Conservation (phyloP, 2,113 vertebrate species). For the Epinephelus cyanopodus region DNA sequence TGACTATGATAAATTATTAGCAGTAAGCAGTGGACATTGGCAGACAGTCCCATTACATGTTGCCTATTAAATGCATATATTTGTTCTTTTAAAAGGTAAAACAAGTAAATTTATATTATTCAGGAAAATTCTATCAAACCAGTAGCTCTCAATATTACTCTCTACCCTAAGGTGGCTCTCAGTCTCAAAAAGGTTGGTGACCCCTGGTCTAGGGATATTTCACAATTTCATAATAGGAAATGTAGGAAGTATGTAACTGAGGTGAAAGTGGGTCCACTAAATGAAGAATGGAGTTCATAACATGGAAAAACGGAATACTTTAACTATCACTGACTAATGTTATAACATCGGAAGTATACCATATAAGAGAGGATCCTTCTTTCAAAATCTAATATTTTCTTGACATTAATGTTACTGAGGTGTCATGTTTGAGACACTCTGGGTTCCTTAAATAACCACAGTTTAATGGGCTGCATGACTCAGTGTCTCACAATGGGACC, state of each 20-base stretch:
- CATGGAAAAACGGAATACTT: neutral
- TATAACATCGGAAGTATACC: neutral
- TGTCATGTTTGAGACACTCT: neutral
- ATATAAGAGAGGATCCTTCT: neutral
- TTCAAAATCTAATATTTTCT: neutral
- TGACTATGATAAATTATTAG: too few relatives aligned
- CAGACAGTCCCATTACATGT: too few relatives aligned
- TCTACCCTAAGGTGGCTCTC: too few relatives aligned
- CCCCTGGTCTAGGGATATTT: neutral
- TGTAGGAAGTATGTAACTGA: neutral
- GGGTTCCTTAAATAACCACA: neutral
- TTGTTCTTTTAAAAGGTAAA: too few relatives aligned
- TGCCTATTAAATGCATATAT: too few relatives aligned
- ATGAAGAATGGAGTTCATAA: slow-evolving; percentile 8
- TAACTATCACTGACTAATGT: neutral
- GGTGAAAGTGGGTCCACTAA: neutral
- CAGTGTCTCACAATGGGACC: neutral
- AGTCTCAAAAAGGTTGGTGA: neutral
- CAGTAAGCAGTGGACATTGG: too few relatives aligned
- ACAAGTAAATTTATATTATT: too few relatives aligned
- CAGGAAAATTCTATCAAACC: too few relatives aligned
- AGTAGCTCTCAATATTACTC: too few relatives aligned
- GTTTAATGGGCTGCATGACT: slow-evolving; percentile 18
- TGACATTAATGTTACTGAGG: neutral
- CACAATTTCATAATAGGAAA: neutral